Percentiles rank a stretch among this genome's conserved stretches.
phyloP scores from a whole-genome alignment of 1,140 invertebrate genomes.

The Pseudomyrmex gracilis region DNA sequence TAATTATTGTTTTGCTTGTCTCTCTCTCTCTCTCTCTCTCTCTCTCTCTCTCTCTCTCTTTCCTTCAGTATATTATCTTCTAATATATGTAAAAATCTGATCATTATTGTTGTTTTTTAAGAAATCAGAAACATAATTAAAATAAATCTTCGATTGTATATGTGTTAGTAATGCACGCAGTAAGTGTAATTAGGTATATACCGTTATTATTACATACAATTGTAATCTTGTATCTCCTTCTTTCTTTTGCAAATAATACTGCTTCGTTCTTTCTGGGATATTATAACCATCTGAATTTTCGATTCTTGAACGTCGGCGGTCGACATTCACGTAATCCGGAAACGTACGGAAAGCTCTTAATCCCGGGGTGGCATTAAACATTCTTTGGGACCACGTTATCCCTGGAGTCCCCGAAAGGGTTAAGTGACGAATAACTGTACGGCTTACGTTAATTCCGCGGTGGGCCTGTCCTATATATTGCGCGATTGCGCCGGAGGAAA shows the following conservation, averaged over 20 bases:
- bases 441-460: conserved; percentile 60
- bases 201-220: too few relatives aligned
- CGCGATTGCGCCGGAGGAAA: conserved; percentile 46
- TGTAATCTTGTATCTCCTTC: too few relatives aligned
- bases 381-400: conserved; percentile 50
- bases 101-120: too few relatives aligned
- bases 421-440: conserved; percentile 61
- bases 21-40: too few relatives aligned
- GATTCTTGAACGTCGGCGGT: conserved; percentile 3
- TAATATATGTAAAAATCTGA: too few relatives aligned
- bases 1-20: too few relatives aligned
- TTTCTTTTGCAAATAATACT: background rate
- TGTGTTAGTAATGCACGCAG: too few relatives aligned
- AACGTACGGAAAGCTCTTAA: conserved; percentile 50
- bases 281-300: conserved; percentile 39
- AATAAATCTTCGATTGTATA: too few relatives aligned
- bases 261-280: conserved; percentile 9
- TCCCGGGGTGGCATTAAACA: conserved; percentile 45
- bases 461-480: conserved; percentile 42
- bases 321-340: conserved; percentile 26
- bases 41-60: too few relatives aligned
- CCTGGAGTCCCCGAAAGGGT: conserved; percentile 47
- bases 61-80: too few relatives aligned
- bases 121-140: too few relatives aligned
- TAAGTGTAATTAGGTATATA: too few relatives aligned